Base-by-base conservation (phyloP, 2,797 vertebrate species). In the Sandelia bainsii region DNA sequence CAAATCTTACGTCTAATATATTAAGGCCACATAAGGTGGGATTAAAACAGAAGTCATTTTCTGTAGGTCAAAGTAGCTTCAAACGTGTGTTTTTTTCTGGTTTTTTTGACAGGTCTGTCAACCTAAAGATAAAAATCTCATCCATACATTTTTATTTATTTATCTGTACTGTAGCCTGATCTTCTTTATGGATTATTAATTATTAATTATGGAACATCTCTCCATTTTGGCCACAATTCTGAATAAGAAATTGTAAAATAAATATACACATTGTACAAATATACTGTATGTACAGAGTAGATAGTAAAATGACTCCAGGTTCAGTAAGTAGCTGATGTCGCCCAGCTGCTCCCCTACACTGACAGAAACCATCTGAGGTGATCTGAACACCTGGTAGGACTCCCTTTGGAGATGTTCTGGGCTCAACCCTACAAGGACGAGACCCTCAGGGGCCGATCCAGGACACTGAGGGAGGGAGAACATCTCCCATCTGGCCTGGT, bases 401-500 rank as follows among this genome's bases (percentile, higher is more conserved):
- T 73, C 72, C 37, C 64, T 49, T 1, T 34, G 45, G 64, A 75
- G 23, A 34, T 49, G 57, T 61, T 37, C 57, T 9, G 51, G 50
- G 32, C 63, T 56, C 6, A 17, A 57, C 58, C 72, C 72, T 34
- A n/a, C 65, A 37, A 34, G 27, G 8, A 51, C 1, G 44, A 37
- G 20, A 22, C 51, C 72, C 52, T 51, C 2, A 0, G 11, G 25
- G 65, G 25, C 45, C 14, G 6, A 46, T 48, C 39, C 10, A 39
- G 73, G 65, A 29, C 58, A 45, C 2, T n/a, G 51, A 50, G 32
- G 13, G 7, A 8, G 22, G 13, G 29, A 19, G 12, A 17, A 29
- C n/a, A 23, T 34, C 44, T 56, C 44, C 65, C 45, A 69, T 75
- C 64, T 69, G 45, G 40, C 19, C 72, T 49, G 34, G 25, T 8